Base-by-base conservation (phyloP, 2,888 invertebrate genomes). In the Pherbina coryleti region DNA sequence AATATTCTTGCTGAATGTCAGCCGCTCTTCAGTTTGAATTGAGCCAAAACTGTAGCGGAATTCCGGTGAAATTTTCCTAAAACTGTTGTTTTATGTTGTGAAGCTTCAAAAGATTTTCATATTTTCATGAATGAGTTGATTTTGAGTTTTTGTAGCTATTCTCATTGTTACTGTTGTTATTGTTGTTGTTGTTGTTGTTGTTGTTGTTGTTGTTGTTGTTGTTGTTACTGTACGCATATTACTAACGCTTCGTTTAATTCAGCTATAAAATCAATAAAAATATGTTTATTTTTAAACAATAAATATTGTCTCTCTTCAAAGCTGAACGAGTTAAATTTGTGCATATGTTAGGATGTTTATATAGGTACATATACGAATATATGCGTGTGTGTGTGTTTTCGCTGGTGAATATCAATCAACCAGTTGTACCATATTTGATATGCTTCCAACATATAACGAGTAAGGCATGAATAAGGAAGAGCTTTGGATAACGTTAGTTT, bases 221-320 rank as follows among this genome's bases (percentile, higher is more conserved):
- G 22, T 37, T 44, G 37, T 34, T 67, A 4, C 7, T 37, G 17
- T 14, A 67, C 34, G 44, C 37, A 22, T 37, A 37, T 67, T 67
- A 67, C 19, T 67, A 67, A 44, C 44, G 19, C 67, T 44, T 67
- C 37, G 37, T 9, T 67, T 9, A 37, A 34, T 37, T 37, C 28
- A 22, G 57, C 34, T 67, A 67, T 37, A 67, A 64, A 67, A 67
- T 44, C 67, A 67, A 67, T 67, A 67, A 67, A 67, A 67, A 34
- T 67, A 22, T 22, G 67, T n/a, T 67, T 67, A 67, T 67, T 67
- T 67, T 67, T 67, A 67, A 67, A 67, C 67, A 37, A 67, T 67
- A 19, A 17, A 67, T 37, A 67, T 37, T 19, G 37, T 17, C 9
- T n/a, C 37, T 67, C 37, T 44, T 22, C 11, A 11, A 19, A 19